Evolutionary conservation across 2,888 invertebrate genomes (phyloP), one percentile per base, ranked within the genome.

Genomic region (Drosophila mulleri): DNA sequence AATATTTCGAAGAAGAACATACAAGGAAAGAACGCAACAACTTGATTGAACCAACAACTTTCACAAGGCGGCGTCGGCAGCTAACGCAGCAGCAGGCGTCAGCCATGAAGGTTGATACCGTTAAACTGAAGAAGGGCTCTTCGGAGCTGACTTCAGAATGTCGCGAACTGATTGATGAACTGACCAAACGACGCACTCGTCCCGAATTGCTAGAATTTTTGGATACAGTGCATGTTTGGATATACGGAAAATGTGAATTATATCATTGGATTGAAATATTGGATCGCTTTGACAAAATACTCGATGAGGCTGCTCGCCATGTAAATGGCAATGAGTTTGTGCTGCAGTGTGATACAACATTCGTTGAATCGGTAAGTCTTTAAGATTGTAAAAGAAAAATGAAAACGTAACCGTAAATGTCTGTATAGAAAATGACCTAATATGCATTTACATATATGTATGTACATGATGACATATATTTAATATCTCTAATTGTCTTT

Each of bases 241-340:
- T 96, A 35, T 97, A 96, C 92, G 97, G 97, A 60, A 97, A 97
- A 94, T 97, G 97, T 92, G 97, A 97, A 92, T 93, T 97, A 20
- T 96, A 96, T 89, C 96, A 97, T 92, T 97, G 97, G 97, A 96
- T 96, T 74, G 96, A 96, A 92, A 95, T 97, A 23, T 93, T 97
- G 63, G 97, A 97, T 92, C 94, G 95, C 48, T 96, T 95, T 89
- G 96, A 96, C 91, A 94, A 94, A 65, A 95, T 97, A 76, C 93
- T 97, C 72, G 96, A 96, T 82, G 95, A 95, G 89, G 96, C 96
- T n/a, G 95, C 96, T 12, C 80, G 82, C 9, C 89, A 90, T 73
- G 84, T 85, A n/a, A 81, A 89, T 61, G 79, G 68, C 48, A 92
- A 91, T 80, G 92, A 92, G 62, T 92, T 91, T 78, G 83, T 89